Conservation (phyloP, 2,888 invertebrate species). For the Lapara coniferarum region DNA sequence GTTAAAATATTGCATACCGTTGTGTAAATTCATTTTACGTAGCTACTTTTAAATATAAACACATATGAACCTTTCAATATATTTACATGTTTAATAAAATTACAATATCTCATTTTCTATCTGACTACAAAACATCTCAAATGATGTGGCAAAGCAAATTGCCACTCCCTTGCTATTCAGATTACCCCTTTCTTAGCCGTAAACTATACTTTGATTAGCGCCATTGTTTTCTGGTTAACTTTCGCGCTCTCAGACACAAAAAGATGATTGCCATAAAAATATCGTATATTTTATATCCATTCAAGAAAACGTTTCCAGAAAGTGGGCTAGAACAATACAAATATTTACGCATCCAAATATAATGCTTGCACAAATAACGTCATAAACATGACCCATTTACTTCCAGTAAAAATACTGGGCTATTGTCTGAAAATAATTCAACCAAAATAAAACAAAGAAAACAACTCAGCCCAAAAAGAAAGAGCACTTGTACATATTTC, state of each 20-base stretch:
- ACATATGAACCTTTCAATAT: too few species aligned
- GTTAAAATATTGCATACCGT: too few species aligned
- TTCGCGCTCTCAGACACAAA: neutral
- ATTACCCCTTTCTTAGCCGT: neutral
- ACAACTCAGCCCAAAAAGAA: constrained; percentile 39
- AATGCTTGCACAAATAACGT: constrained; percentile 11
- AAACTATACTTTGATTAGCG: neutral
- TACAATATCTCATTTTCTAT: too few species aligned
- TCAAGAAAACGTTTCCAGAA: neutral
- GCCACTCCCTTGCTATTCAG: too few species aligned
- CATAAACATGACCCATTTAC: constrained; percentile 19
- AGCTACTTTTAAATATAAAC: too few species aligned
- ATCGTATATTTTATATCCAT: constrained; percentile 6
- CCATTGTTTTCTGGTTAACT: constrained; percentile 3
- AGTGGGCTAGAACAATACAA: constrained; percentile 9
- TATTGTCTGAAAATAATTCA: constrained; percentile 22
- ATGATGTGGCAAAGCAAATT: too few species aligned
- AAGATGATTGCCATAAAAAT: neutral
- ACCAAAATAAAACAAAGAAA: constrained; percentile 28
- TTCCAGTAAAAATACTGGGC: neutral
- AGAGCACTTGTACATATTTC: constrained; percentile 42
- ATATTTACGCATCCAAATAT: constrained; percentile 9
- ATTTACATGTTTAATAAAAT: too few species aligned
- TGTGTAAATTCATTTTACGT: too few species aligned
- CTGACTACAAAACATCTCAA: too few species aligned